These are phyloP conservation scores for Etheostoma spectabile DNA, from an alignment of 2,113 vertebrate species.

Conservation along the genomic window DNA sequence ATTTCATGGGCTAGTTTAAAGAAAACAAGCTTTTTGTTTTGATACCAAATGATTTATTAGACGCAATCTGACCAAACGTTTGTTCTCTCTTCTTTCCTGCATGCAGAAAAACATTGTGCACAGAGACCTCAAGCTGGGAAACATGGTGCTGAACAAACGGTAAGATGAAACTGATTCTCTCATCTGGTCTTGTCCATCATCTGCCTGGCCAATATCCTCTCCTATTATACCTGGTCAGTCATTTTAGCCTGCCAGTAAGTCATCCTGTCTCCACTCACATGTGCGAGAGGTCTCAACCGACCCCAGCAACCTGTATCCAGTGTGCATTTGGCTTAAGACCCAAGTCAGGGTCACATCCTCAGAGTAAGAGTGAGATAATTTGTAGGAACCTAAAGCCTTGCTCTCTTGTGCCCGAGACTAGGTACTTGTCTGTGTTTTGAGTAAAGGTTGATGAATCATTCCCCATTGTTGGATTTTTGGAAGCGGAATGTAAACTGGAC, in stretches of 20 bases:
- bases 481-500: constrained; percentile 15
- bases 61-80: constrained; percentile 29
- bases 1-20: constrained; percentile 58
- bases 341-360: constrained; percentile 62
- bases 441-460: constrained; percentile 64
- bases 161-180: constrained; percentile 72
- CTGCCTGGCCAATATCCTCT: constrained; percentile 6
- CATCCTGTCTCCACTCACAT: constrained; percentile 22
- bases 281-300: constrained; percentile 3
- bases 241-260: constrained; percentile 54
- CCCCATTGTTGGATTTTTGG: constrained; percentile 24
- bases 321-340: constrained; percentile 51
- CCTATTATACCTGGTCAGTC: constrained; percentile 27
- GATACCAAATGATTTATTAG: constrained; percentile 51
- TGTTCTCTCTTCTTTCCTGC: constrained; percentile 24
- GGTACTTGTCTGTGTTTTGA: constrained; percentile 43
- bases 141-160: constrained; percentile 99
- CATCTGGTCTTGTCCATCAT: neutral
- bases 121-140: constrained; percentile 98
- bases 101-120: constrained; percentile 98
- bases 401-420: constrained; percentile 30
- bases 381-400: constrained; percentile 26
- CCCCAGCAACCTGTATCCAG: constrained; percentile 32
- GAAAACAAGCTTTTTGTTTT: constrained; percentile 60
- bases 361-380: constrained; percentile 47